Evolutionary conservation across 2,888 invertebrate species (phyloP).

Genomic region (Lasioglossum villosulum): DNA sequence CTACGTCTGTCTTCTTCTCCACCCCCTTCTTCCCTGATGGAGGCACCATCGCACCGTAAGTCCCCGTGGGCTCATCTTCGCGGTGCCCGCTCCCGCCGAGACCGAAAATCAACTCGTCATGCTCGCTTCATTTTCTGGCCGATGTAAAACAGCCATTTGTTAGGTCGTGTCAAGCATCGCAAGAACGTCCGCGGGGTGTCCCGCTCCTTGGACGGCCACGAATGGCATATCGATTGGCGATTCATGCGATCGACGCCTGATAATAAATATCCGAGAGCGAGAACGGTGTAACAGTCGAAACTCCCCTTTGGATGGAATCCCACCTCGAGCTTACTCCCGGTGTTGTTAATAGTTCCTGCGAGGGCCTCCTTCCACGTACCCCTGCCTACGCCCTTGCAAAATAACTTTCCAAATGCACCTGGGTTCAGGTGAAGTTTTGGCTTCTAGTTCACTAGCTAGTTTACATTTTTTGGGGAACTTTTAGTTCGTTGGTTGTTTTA

Average conservation of each 20-base stretch:
- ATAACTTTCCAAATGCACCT: background rate
- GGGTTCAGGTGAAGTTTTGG: background rate
- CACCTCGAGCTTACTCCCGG: conserved; percentile 62
- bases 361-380: background rate
- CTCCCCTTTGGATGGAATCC: conserved; percentile 40
- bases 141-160: conserved; percentile 84
- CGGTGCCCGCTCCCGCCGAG: conserved; percentile 71
- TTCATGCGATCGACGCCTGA: conserved; percentile 82
- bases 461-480: background rate
- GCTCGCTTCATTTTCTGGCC: conserved; percentile 84
- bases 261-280: conserved; percentile 78
- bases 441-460: background rate
- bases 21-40: background rate
- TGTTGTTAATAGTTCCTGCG: conserved; percentile 62
- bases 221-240: conserved; percentile 83
- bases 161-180: conserved; percentile 81
- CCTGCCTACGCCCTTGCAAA: background rate
- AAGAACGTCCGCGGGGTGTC: conserved; percentile 82
- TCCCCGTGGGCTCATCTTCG: conserved; percentile 57
- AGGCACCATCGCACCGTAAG: background rate
- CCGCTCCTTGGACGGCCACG: conserved; percentile 70
- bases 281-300: conserved; percentile 65
- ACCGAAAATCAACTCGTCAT: conserved; percentile 84
- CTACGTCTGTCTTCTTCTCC: conserved; percentile 46
- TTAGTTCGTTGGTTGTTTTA: no score